phyloP scores from a whole-genome alignment of 2,113 vertebrate species.

The Gopherus evgoodei region DNA sequence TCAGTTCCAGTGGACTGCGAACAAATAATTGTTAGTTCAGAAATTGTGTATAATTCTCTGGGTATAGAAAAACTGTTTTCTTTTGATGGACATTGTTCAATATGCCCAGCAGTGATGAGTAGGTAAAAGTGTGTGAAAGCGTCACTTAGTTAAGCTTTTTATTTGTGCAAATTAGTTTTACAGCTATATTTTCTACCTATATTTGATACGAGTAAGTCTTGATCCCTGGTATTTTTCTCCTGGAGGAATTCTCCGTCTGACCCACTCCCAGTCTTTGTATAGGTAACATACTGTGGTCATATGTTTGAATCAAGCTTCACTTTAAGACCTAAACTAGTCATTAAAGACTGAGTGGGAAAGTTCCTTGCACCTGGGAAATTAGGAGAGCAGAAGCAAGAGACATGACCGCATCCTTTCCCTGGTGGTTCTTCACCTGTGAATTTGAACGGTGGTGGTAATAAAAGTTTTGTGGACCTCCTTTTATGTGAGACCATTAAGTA shows the following conservation, averaged over 20 bases:
- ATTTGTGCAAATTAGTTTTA: background rate
- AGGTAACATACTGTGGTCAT: background rate
- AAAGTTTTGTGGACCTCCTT: slow-evolving; percentile 78
- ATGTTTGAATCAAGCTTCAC: slow-evolving; percentile 35
- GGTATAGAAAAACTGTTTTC: background rate
- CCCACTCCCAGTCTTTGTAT: background rate
- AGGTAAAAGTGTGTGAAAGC: background rate
- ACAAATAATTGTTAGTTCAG: slow-evolving; percentile 6
- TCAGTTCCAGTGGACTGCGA: background rate
- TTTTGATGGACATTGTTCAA: background rate
- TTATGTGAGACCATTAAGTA: slow-evolving; percentile 82
- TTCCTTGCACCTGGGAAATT: slow-evolving; percentile 70
- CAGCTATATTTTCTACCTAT: background rate
- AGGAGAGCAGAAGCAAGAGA: slow-evolving; percentile 60
- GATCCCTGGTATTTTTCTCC: slow-evolving; percentile 11
- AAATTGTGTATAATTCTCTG: background rate
- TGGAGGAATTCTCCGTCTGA: slow-evolving; percentile 12
- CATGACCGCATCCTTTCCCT: slow-evolving; percentile 73
- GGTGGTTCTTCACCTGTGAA: slow-evolving; percentile 76
- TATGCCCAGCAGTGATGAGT: background rate
- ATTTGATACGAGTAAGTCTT: background rate
- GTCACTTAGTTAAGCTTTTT: background rate
- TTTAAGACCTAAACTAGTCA: slow-evolving; percentile 61
- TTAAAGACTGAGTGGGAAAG: slow-evolving; percentile 57
- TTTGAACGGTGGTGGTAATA: slow-evolving; percentile 68